Base-by-base conservation (phyloP, 1,140 invertebrate species). In the Trichomalopsis sarcophagae region DNA sequence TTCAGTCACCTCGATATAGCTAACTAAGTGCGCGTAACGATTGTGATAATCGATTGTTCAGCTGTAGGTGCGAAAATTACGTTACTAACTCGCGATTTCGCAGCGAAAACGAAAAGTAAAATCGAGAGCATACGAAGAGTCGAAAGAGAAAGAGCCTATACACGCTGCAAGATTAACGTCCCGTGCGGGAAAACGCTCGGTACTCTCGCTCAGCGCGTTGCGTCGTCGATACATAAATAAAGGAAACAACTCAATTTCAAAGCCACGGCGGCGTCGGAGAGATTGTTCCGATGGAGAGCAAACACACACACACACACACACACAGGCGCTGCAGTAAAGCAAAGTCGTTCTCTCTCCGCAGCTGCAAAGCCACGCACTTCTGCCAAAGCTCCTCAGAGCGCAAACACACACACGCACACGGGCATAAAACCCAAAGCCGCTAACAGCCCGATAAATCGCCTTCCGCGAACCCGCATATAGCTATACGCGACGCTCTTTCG, bases 181-280 rank as follows among this genome's bases (percentile, higher is more conserved):
- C 13, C 50, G 17, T 55, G 50, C 50, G 17, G 2, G 78, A 13
- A 68, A 69, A 80, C 66, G 17, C 33, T 73, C 69, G 27, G 13
- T 23, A 50, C 1, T 11, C 50, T 55, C 55, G 2, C 55, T 62
- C 55, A 21, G 14, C 1, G 6, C 21, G 2, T 5, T 14, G 71
- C 27, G 17, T 2, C 27, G 81, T 40, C 66, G 68, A 55, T 30
- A 30, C 79, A 69, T 21, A 66, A 36, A 68, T 44, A 14, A 66
- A 30, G 21, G 33, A 74, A 73, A 50, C 69, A 74, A 74, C 69
- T 82, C 47, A 33, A 55, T 82, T 82, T 50, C 40, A 74, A 82
- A 74, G 66, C 66, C 9, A 30, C 71, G 40, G 55, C 9, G 10
- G 50, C 33, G 50, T 7, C 78, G 62, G 55, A 62, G 55, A 62